Base-by-base conservation (phyloP, 2,888 invertebrate genomes). In the Boloria euphrosyne region DNA sequence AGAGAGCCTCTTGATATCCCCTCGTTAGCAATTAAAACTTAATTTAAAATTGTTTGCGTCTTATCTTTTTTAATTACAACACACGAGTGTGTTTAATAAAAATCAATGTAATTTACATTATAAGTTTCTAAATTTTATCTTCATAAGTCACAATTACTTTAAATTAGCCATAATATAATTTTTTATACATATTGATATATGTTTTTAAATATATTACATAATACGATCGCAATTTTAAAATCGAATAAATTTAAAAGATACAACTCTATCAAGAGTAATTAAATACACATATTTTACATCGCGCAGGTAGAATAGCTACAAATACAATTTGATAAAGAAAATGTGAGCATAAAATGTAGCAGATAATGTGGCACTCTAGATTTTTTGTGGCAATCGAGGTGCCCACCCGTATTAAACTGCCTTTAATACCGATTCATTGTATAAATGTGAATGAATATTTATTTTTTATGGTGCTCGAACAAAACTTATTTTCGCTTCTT, bases 341-440 rank as follows among this genome's bases (percentile, higher is more conserved):
- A 74, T 66, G 50, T 74, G 78, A 75, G 81, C 80, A 81, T 85
- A 83, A 84, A 86, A 84, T 80, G 73, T 75, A 67, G 67, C 76
- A 74, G 77, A 74, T 75, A 72, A 78, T 77, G 53, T 78, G 77
- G 67, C 76, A 75, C 77, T 76, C 71, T 66, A 76, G 73, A 74
- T 83, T 90, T 89, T 90, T 89, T 85, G 80, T 80, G 62, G 70
- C 75, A 75, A 80, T 82, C 78, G 75, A 77, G 75, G 75, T 76
- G 78, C 76, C 75, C 75, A 75, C 75, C 74, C 77, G 77, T 78
- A 84, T 85, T 82, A 81, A 84, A 80, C 75, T 78, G 81, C 84
- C 82, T 80, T 85, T 83, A 87, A 85, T 82, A 82, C 82, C 69
- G 74, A 80, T 75, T 80, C 85, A 87, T 87, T 90, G 87, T 87